These are phyloP conservation scores for Conchocele bisecta DNA, from an alignment of 2,888 invertebrate genomes.

Conservation along the genomic window DNA sequence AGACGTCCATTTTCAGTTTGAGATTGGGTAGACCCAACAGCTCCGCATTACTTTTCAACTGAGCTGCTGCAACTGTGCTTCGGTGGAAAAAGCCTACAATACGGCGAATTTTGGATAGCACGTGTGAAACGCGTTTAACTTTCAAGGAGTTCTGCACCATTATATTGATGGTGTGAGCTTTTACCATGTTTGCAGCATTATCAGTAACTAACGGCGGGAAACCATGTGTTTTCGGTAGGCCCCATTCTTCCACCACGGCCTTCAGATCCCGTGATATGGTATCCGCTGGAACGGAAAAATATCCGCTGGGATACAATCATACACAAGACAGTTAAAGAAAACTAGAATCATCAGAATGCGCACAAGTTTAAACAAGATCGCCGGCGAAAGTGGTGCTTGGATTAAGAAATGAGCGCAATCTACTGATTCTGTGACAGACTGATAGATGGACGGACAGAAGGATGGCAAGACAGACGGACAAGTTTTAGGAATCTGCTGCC, in stretches of 20 bases:
- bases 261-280: neutral
- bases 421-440: too few relatives aligned
- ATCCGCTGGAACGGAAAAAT: neutral
- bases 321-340: too few relatives aligned
- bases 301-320: too few relatives aligned
- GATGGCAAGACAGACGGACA: too few relatives aligned
- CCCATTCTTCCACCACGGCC: constrained; percentile 1
- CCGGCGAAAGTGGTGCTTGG: too few relatives aligned
- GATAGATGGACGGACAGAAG: too few relatives aligned
- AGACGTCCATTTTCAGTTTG: constrained; percentile 25
- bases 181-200: neutral
- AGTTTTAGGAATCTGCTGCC: too few relatives aligned
- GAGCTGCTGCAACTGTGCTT: neutral
- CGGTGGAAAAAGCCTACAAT: neutral
- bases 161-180: neutral
- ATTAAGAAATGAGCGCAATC: too few relatives aligned
- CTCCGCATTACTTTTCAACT: neutral
- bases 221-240: neutral
- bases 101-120: neutral
- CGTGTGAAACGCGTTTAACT: neutral
- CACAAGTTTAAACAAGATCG: too few relatives aligned
- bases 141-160: neutral
- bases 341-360: too few relatives aligned
- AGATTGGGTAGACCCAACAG: neutral
- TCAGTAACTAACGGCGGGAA: neutral